Evolutionary conservation across 2,797 vertebrate species (phyloP).

Genomic region (Clarias laeviceps): DNA sequence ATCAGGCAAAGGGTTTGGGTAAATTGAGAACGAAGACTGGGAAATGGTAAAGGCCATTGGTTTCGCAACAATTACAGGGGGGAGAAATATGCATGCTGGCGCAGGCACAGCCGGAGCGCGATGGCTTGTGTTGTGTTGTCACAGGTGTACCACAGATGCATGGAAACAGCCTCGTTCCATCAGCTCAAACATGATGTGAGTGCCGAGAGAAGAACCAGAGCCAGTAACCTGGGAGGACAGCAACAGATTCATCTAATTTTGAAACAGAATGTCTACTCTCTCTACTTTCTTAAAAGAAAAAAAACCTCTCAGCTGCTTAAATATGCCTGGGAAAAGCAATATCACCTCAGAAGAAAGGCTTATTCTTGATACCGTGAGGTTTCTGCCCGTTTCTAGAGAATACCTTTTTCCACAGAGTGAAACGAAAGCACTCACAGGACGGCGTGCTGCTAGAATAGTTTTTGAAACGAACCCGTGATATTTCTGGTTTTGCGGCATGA

Average conservation of each 20-base stretch:
- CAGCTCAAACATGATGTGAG: constrained; percentile 56
- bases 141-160: constrained; percentile 55
- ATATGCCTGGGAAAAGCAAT: constrained; percentile 30
- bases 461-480: constrained; percentile 42
- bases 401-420: constrained; percentile 4
- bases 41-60: constrained; percentile 24
- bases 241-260: constrained; percentile 55
- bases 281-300: constrained; percentile 52
- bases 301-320: constrained; percentile 42
- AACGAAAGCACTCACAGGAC: constrained; percentile 11
- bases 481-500: constrained; percentile 28
- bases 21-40: constrained; percentile 20
- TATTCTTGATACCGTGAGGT: constrained; percentile 36
- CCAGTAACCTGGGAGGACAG: constrained; percentile 20
- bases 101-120: background rate
- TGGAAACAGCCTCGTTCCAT: constrained; percentile 50
- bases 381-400: constrained; percentile 18
- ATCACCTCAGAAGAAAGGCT: constrained; percentile 21
- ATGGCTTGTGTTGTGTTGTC: constrained; percentile 51
- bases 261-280: constrained; percentile 55
- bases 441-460: constrained; percentile 21
- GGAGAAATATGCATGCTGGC: background rate
- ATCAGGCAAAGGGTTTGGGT: constrained; percentile 59
- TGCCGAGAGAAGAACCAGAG: constrained; percentile 44
- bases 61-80: constrained; percentile 18